phyloP scores from a whole-genome alignment of 64 coral and sea anemone genomes.

The Anthopleura sola region DNA sequence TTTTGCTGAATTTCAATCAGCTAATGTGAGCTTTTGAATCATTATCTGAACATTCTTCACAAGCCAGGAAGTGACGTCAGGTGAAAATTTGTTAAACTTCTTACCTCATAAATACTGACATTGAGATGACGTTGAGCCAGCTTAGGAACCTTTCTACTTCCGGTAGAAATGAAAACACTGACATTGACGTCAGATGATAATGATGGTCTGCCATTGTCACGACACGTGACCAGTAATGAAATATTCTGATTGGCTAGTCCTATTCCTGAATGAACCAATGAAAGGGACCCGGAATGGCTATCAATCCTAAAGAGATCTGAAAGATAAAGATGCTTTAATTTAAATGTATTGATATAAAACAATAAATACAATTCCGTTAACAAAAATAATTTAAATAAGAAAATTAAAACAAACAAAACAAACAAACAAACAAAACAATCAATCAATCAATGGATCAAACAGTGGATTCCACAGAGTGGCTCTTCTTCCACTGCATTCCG shows the following conservation, averaged over 20 bases:
- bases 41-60: too few relatives aligned
- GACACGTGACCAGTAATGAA: slow-evolving; percentile 22
- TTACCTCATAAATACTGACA: slow-evolving; percentile 22
- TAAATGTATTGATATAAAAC: too few relatives aligned
- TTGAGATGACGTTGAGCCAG: not conserved
- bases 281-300: not conserved
- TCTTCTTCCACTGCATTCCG: too few relatives aligned
- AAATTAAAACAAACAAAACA: too few relatives aligned
- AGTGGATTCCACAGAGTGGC: too few relatives aligned
- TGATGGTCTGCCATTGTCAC: not conserved
- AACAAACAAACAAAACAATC: too few relatives aligned
- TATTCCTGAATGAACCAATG: slow-evolving; percentile 6
- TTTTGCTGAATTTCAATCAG: too few relatives aligned
- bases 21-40: too few relatives aligned
- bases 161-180: slow-evolving; percentile 1
- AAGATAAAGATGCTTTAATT: not conserved
- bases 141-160: not conserved
- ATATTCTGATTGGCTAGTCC: slow-evolving; percentile 22
- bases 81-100: not conserved
- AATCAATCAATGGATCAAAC: too few relatives aligned
- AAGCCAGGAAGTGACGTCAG: too few relatives aligned
- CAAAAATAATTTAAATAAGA: too few relatives aligned
- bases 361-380: too few relatives aligned
- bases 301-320: not conserved
- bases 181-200: not conserved